Percentiles rank a stretch among this genome's conserved stretches.
These are phyloP conservation scores for Petroica traversi DNA, from an alignment of 2,113 vertebrate species.

Conservation along the genomic window DNA sequence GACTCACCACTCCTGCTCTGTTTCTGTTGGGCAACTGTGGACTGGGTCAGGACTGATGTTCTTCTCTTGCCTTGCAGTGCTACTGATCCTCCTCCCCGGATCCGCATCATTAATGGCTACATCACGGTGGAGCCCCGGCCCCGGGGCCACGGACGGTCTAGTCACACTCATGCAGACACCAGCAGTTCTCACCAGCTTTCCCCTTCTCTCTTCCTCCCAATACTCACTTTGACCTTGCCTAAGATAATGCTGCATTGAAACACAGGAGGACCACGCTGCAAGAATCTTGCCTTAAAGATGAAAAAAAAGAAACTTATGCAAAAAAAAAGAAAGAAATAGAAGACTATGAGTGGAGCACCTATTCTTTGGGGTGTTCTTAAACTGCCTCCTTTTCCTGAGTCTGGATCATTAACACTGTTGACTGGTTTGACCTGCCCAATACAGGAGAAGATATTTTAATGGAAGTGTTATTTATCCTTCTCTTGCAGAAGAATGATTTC, in stretches of 20 bases:
- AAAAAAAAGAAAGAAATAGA: too few species aligned
- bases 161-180: conserved; percentile 24
- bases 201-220: conserved; percentile 3
- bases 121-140: conserved; percentile 72
- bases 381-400: conserved; percentile 47
- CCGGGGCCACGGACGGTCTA: neutral
- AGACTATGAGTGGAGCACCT: neutral
- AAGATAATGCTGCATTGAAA: conserved; percentile 11
- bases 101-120: conserved; percentile 81
- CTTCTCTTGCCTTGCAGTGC: conserved; percentile 66
- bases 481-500: conserved; percentile 76
- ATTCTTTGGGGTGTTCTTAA: neutral
- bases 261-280: neutral
- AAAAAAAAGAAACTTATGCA: neutral
- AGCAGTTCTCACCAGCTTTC: neutral
- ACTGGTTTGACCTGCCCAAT: conserved; percentile 24
- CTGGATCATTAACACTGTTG: conserved; percentile 37
- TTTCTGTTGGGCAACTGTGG: neutral
- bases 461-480: conserved; percentile 75
- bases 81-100: conserved; percentile 69
- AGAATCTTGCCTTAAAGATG: neutral
- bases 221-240: conserved; percentile 42
- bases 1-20: neutral
- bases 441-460: conserved; percentile 53
- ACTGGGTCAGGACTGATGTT: neutral